A percentile compares a stretch with the other conserved stretches of the same genome.
These are phyloP conservation scores for Calliopum simillimum DNA, from an alignment of 2,888 invertebrate genomes.

Conservation along the genomic window DNA sequence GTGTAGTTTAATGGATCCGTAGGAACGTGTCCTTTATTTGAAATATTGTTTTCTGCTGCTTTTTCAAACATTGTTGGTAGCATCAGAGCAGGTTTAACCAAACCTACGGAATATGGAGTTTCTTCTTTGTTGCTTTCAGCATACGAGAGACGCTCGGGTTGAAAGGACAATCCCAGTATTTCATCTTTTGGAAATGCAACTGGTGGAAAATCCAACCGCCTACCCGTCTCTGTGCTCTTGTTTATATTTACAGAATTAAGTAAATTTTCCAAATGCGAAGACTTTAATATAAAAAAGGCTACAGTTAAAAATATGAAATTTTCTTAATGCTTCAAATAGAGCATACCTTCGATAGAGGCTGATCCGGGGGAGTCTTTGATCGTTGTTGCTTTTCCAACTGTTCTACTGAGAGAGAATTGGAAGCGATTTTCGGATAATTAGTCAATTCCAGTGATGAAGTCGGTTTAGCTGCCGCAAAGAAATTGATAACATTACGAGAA, in stretches of 20 bases:
- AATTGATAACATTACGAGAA: slow-evolving; percentile 88
- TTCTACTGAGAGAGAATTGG: slow-evolving; percentile 77
- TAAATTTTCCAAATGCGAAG: slow-evolving; percentile 43
- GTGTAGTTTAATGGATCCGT: slow-evolving; percentile 84
- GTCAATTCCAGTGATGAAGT: slow-evolving; percentile 73
- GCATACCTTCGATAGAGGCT: too few relatives aligned
- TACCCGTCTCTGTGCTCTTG: neutral
- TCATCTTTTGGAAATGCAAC: neutral
- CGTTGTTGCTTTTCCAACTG: slow-evolving; percentile 91
- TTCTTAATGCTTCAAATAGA: too few relatives aligned
- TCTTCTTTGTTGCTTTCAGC: slow-evolving; percentile 41
- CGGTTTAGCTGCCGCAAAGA: slow-evolving; percentile 75
- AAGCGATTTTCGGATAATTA: slow-evolving; percentile 82
- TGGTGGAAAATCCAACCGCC: neutral
- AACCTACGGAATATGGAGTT: neutral
- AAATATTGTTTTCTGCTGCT: slow-evolving; percentile 54
- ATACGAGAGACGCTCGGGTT: neutral
- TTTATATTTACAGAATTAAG: slow-evolving; percentile 32
- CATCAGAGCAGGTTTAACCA: slow-evolving; percentile 80
- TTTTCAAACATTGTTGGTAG: slow-evolving; percentile 88
- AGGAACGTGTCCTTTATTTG: neutral
- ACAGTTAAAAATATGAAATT: too few relatives aligned
- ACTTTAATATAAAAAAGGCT: slow-evolving; percentile 30
- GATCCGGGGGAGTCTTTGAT: slow-evolving; percentile 78
- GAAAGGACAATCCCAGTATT: neutral